Conservation (phyloP, 2,797 vertebrate species). For the Sebastes reedi region DNA sequence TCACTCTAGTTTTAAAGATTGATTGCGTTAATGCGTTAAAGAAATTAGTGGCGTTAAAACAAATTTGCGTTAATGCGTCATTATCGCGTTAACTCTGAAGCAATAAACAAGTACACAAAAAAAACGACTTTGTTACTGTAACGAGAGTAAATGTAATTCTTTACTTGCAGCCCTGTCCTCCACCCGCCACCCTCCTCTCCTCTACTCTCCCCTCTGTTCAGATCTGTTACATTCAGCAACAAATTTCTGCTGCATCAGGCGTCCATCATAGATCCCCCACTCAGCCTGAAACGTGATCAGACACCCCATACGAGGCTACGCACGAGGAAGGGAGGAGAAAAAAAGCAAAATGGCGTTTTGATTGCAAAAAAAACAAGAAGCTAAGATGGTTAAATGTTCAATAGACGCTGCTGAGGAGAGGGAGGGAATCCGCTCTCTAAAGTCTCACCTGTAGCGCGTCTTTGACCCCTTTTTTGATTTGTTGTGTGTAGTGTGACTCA, state of each 20-base stretch:
- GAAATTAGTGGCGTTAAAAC: fast-evolving
- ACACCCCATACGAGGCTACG: constrained; percentile 64
- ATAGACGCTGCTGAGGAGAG: neutral
- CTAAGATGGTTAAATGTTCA: neutral
- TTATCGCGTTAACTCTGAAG: too few relatives aligned
- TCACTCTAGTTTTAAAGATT: too few relatives aligned
- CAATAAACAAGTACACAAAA: too few relatives aligned
- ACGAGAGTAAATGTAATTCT: too few relatives aligned
- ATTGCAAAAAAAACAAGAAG: neutral
- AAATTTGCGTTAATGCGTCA: too few relatives aligned
- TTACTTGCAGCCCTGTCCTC: constrained; percentile 16
- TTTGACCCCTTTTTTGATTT: constrained; percentile 22
- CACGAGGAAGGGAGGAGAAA: constrained; percentile 30
- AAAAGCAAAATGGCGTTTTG: constrained; percentile 10
- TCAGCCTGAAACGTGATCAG: constrained; percentile 77
- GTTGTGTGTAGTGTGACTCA: constrained; percentile 50
- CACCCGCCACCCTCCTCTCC: constrained; percentile 30
- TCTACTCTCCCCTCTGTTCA: constrained; percentile 54
- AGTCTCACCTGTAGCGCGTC: constrained; percentile 8
- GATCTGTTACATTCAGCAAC: constrained; percentile 80
- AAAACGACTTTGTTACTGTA: too few relatives aligned
- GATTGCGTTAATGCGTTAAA: too few relatives aligned
- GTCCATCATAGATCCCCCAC: constrained; percentile 69
- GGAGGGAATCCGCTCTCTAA: neutral
- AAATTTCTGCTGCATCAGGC: constrained; percentile 83